Base-by-base conservation (phyloP, 2,888 invertebrate genomes). In the Heliconius cydno region DNA sequence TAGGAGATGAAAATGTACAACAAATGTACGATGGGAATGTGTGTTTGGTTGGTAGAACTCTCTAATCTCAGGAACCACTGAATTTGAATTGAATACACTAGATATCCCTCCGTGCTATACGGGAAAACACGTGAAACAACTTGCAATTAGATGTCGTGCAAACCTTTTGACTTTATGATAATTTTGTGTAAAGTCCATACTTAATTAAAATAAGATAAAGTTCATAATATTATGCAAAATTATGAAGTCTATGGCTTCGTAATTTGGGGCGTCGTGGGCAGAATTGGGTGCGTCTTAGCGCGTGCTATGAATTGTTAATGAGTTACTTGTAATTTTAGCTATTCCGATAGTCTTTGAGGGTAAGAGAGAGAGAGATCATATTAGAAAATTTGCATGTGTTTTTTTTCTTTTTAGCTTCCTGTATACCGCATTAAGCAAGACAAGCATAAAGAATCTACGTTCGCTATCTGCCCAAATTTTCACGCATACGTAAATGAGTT, bases 221-320 rank as follows among this genome's bases (percentile, higher is more conserved):
- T 9, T 70, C 13, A 15, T 70, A 46, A 70, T 41, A 68, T 68
- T 68, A 70, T 70, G 70, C 41, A 70, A 70, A 46, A 70, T 70
- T 41, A 46, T 25, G 28, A 70, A 70, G 70, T 70, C 46, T 70
- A 70, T 70, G 70, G 70, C 9, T 70, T 46, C 13, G 68, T 46
- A 70, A 70, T 70, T 70, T 46, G 41, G 25, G 25, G 41, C 9
- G 25, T 70, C 70, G 68, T 68, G 68, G 68, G 25, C 15, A 70
- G 68, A 70, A 70, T 70, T 70, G 70, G 41, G 68, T 25, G n/a
- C 25, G 25, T 25, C 70, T 25, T 9, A 25, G 41, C 15, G 7
- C 70, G 70, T 46, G 70, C 10, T 70, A 38, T 70, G 70, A 70
- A 70, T 70, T 28, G 13, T 46, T 70, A 70, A 70, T 46, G 25